Conservation (phyloP, 2,797 vertebrate species). For the Valencia hispanica region DNA sequence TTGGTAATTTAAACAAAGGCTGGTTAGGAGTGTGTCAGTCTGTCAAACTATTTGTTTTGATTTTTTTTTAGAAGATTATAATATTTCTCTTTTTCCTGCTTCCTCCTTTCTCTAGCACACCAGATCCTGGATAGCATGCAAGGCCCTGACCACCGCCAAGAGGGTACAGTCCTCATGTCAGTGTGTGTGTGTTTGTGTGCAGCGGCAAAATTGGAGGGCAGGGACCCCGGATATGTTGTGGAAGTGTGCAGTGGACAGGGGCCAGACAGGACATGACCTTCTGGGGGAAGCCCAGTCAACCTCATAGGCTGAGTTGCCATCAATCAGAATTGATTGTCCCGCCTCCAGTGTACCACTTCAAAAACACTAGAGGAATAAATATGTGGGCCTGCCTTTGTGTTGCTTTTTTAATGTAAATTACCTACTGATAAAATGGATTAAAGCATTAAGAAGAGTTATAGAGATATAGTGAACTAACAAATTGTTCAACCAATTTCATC, state of each 20-base stretch:
- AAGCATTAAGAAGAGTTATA: neutral
- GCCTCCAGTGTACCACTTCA: conserved; percentile 68
- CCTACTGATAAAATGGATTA: conserved; percentile 12
- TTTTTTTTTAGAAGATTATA: conserved; percentile 61
- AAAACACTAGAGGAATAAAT: conserved; percentile 62
- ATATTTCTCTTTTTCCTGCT: conserved; percentile 37
- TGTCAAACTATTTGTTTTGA: conserved; percentile 32
- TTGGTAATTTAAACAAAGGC: conserved; percentile 50
- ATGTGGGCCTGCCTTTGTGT: conserved; percentile 12
- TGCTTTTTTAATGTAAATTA: conserved; percentile 37
- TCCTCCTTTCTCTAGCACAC: conserved; percentile 36
- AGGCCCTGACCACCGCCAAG: conserved; percentile 73
- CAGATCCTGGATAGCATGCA: conserved; percentile 68
- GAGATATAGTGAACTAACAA: neutral
- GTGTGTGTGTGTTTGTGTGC: conserved; percentile 33
- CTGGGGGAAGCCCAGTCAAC: conserved; percentile 72
- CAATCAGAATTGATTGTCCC: conserved; percentile 72
- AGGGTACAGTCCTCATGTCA: conserved; percentile 40
- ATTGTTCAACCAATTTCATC: neutral
- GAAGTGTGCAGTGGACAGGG: conserved; percentile 83
- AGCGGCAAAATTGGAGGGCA: conserved; percentile 56
- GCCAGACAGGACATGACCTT: conserved; percentile 84
- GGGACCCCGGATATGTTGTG: conserved; percentile 81
- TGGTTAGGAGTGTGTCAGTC: conserved; percentile 17
- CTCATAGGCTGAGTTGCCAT: conserved; percentile 76